Evolutionary conservation across 1,140 invertebrate genomes (phyloP).

Genomic region (Nebria ingens): DNA sequence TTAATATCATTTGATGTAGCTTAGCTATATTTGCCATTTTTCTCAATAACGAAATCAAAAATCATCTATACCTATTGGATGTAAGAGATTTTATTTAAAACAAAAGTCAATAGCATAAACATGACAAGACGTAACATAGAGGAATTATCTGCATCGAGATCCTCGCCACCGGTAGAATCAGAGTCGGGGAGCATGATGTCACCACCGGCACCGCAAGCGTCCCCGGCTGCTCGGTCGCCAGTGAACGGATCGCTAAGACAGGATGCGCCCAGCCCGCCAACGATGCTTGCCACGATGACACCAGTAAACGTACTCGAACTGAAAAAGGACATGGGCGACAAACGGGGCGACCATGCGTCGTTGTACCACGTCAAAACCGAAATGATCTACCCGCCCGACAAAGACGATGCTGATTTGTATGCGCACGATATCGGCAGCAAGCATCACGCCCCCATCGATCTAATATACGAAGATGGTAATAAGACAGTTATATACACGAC

Average conservation of each 20-base stretch:
- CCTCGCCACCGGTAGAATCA: constrained; percentile 23
- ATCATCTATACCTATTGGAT: too few relatives aligned
- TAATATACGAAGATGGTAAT: constrained; percentile 71
- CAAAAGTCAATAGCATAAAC: neutral
- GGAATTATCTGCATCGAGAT: constrained; percentile 19
- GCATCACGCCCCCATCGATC: constrained; percentile 59
- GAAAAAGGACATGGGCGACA: constrained; percentile 42
- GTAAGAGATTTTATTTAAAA: too few relatives aligned
- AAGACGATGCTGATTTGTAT: constrained; percentile 44
- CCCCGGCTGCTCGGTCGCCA: constrained; percentile 28
- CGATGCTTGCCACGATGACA: constrained; percentile 66
- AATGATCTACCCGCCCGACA: constrained; percentile 38
- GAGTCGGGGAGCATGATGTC: constrained; percentile 27
- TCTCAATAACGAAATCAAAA: too few relatives aligned
- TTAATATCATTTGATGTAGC: neutral
- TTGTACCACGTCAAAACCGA: constrained; percentile 46
- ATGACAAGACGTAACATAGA: constrained; percentile 29
- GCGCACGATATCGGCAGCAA: constrained; percentile 48
- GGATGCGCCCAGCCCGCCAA: constrained; percentile 47
- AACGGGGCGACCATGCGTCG: constrained; percentile 43
- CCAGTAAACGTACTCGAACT: constrained; percentile 55
- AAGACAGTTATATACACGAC: constrained; percentile 73
- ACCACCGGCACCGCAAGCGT: constrained; percentile 31
- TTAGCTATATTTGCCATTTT: too few relatives aligned
- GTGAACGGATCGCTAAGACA: constrained; percentile 10